phyloP scores from a whole-genome alignment of 2,113 vertebrate genomes.

The Lamprotornis superbus region DNA sequence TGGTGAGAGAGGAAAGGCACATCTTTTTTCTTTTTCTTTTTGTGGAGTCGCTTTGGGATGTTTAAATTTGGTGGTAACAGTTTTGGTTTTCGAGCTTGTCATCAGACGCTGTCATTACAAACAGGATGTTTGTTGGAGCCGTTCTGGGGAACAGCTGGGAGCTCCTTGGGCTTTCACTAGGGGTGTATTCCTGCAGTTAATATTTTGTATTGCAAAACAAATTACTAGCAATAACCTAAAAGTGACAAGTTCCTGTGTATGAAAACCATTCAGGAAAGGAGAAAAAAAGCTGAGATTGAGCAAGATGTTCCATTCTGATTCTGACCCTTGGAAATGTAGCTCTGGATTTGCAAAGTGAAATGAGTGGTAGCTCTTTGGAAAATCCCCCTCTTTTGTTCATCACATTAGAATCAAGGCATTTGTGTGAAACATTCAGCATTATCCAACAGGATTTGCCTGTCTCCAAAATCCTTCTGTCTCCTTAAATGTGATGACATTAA shows the following conservation, averaged over 20 bases:
- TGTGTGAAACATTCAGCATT: neutral
- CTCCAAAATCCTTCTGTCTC: neutral
- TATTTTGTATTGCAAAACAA: neutral
- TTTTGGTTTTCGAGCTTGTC: slow-evolving; percentile 46
- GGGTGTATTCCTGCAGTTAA: neutral
- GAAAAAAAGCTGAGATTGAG: neutral
- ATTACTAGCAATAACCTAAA: neutral
- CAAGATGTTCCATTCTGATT: neutral
- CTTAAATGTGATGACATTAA: neutral
- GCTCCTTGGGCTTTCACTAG: neutral
- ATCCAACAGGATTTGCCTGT: neutral
- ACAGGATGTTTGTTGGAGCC: slow-evolving; percentile 47
- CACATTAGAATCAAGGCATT: neutral
- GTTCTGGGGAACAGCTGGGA: slow-evolving; percentile 9
- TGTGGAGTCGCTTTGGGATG: neutral
- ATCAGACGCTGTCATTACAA: slow-evolving; percentile 8
- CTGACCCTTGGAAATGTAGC: rapidly evolving
- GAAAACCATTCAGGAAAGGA: neutral
- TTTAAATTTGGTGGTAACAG: slow-evolving; percentile 60
- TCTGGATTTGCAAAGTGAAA: neutral
- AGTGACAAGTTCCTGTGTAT: neutral
- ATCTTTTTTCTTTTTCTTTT: neutral
- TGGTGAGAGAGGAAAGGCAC: neutral
- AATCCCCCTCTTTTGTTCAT: neutral
- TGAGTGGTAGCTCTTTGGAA: rapidly evolving